Percentiles rank a stretch among this genome's conserved stretches.
phyloP scores from a whole-genome alignment of 2,797 vertebrate genomes.

The Cuniculus paca region DNA sequence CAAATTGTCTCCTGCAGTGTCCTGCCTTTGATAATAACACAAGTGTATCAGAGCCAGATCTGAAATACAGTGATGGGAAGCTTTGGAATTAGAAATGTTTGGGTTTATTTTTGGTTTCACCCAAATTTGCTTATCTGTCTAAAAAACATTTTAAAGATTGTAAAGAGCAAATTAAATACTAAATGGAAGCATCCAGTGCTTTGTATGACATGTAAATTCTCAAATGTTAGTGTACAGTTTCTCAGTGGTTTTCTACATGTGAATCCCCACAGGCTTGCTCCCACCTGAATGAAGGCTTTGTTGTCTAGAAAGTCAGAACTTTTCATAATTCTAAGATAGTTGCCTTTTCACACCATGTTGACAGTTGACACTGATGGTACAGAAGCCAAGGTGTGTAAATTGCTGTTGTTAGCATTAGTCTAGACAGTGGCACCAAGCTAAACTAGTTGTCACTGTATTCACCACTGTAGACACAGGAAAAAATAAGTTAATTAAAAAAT shows the following conservation, averaged over 20 bases:
- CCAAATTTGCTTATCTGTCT: slow-evolving; percentile 1
- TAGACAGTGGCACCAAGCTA: background rate
- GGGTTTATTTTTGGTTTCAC: slow-evolving; percentile 13
- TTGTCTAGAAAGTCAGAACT: slow-evolving; percentile 36
- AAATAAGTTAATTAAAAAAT: slow-evolving; percentile 38
- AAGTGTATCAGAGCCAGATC: background rate
- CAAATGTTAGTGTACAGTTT: background rate
- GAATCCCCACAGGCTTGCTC: background rate
- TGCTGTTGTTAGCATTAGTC: slow-evolving; percentile 1
- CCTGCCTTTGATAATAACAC: background rate
- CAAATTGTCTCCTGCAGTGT: too few species aligned
- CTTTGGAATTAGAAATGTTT: slow-evolving; percentile 48
- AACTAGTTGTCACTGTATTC: background rate
- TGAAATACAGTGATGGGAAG: background rate
- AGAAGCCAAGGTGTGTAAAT: background rate
- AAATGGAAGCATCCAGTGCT: background rate
- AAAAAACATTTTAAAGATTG: background rate
- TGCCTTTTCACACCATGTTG: background rate
- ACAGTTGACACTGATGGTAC: background rate
- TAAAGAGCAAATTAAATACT: slow-evolving; percentile 11
- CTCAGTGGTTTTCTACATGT: background rate
- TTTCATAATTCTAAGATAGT: slow-evolving; percentile 31
- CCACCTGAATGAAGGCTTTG: background rate
- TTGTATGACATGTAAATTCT: slow-evolving; percentile 19
- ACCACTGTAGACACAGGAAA: background rate